These are phyloP conservation scores for Trichoplusia ni DNA, from an alignment of 1,140 invertebrate genomes.

Conservation along the genomic window DNA sequence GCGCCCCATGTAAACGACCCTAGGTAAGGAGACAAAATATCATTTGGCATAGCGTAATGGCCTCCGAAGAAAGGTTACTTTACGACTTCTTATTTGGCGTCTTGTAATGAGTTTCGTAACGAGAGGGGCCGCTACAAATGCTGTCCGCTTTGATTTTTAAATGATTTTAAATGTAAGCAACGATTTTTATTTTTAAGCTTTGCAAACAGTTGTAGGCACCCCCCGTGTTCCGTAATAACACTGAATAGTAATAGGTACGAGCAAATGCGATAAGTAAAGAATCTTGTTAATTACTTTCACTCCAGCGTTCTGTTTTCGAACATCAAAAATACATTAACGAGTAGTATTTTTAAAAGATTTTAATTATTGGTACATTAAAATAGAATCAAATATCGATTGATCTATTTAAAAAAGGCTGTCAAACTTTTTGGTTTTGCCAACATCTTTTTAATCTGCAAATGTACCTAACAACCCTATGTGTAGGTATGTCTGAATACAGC, in stretches of 20 bases:
- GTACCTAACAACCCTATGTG: too few relatives aligned
- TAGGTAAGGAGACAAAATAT: constrained; percentile 72
- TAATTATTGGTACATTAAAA: too few relatives aligned
- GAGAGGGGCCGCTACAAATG: constrained; percentile 51
- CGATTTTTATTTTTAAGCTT: constrained; percentile 31
- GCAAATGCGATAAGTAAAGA: neutral
- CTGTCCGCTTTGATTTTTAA: constrained; percentile 60
- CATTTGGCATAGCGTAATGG: constrained; percentile 76
- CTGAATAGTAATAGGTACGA: constrained; percentile 1
- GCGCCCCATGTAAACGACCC: constrained; percentile 66
- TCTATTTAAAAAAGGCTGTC: too few relatives aligned
- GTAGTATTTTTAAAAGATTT: too few relatives aligned
- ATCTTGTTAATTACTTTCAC: neutral
- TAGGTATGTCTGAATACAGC: too few relatives aligned
- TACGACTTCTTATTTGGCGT: constrained; percentile 75
- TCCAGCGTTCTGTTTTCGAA: too few relatives aligned
- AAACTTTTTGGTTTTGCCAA: too few relatives aligned
- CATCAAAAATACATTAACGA: too few relatives aligned
- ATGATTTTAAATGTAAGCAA: constrained; percentile 41
- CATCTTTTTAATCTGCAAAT: too few relatives aligned
- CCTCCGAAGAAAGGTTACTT: constrained; percentile 68
- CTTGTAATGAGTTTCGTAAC: constrained; percentile 77
- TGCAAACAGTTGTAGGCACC: constrained; percentile 1
- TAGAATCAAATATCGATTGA: too few relatives aligned
- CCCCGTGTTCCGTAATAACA: neutral